phyloP scores from a whole-genome alignment of 1,140 invertebrate species.

The Calycopis cecrops region DNA sequence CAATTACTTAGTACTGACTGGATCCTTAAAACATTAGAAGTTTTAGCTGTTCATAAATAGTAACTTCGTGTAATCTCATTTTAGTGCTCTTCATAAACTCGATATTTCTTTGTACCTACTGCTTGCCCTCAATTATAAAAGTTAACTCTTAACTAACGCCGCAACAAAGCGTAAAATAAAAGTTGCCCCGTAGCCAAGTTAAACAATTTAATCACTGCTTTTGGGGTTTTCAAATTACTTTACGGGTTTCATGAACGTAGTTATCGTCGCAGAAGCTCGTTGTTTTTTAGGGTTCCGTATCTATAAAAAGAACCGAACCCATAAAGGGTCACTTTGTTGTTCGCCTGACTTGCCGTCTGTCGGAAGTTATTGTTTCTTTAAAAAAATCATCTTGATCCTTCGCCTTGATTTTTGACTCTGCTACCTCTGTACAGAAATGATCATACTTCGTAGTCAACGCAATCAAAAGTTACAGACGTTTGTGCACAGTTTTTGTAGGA shows the following conservation, averaged over 20 bases:
- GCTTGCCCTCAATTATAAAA: slow-evolving; percentile 6
- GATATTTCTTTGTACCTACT: slow-evolving; percentile 8
- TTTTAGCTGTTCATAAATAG: not conserved
- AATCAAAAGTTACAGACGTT: too few species aligned
- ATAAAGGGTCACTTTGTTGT: too few species aligned
- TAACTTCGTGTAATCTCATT: not conserved
- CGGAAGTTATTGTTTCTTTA: too few species aligned
- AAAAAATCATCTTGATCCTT: too few species aligned
- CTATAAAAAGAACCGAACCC: too few species aligned
- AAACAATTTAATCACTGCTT: slow-evolving; percentile 1
- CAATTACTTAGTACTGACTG: not conserved
- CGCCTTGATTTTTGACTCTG: too few species aligned
- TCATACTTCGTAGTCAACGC: too few species aligned
- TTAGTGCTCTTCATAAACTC: slow-evolving; percentile 3
- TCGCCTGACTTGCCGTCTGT: too few species aligned
- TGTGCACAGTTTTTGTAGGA: too few species aligned
- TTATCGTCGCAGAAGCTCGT: not conserved
- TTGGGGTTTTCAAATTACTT: not conserved
- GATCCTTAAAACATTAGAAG: not conserved
- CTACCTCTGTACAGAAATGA: too few species aligned
- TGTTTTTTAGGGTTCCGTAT: too few species aligned
- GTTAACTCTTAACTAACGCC: not conserved
- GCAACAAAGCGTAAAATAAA: slow-evolving; percentile 13
- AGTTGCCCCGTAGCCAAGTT: slow-evolving; percentile 5
- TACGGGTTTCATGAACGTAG: not conserved